Conservation (phyloP, 2,888 invertebrate species). For the Drosophila quinaria region DNA sequence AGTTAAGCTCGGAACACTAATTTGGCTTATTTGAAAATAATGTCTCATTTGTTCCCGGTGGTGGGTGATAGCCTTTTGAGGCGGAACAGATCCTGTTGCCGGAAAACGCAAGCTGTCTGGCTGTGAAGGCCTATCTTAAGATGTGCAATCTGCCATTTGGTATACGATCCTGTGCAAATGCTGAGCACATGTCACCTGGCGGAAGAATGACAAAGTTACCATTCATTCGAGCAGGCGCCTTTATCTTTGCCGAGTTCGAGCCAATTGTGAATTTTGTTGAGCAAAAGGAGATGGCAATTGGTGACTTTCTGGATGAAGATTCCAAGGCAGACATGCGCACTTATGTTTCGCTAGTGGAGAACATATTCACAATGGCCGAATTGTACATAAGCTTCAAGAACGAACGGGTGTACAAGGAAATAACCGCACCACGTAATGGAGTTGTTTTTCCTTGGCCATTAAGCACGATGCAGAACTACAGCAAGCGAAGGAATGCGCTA, state of each 20-base stretch:
- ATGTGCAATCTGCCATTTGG: slow-evolving; percentile 95
- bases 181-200: slow-evolving; percentile 98
- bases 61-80: slow-evolving; percentile 90
- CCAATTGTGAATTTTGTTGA: slow-evolving; percentile 95
- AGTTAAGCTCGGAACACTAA: background rate
- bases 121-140: slow-evolving; percentile 96
- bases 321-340: slow-evolving; percentile 97
- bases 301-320: slow-evolving; percentile 89
- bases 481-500: slow-evolving; percentile 90
- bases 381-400: slow-evolving; percentile 95
- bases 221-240: slow-evolving; percentile 95
- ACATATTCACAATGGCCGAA: slow-evolving; percentile 96
- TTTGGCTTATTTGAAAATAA: background rate
- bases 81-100: slow-evolving; percentile 97
- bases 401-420: slow-evolving; percentile 91
- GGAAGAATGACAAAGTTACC: slow-evolving; percentile 92
- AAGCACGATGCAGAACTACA: slow-evolving; percentile 92
- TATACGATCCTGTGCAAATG: slow-evolving; percentile 94
- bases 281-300: slow-evolving; percentile 93
- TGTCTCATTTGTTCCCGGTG: background rate
- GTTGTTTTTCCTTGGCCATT: slow-evolving; percentile 98
- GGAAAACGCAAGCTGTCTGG: slow-evolving; percentile 97
- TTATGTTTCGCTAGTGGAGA: slow-evolving; percentile 95
- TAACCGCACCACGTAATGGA: slow-evolving; percentile 94
- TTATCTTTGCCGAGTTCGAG: slow-evolving; percentile 95